phyloP scores from a whole-genome alignment of 2,888 invertebrate species.

The Rotaria sp. region DNA sequence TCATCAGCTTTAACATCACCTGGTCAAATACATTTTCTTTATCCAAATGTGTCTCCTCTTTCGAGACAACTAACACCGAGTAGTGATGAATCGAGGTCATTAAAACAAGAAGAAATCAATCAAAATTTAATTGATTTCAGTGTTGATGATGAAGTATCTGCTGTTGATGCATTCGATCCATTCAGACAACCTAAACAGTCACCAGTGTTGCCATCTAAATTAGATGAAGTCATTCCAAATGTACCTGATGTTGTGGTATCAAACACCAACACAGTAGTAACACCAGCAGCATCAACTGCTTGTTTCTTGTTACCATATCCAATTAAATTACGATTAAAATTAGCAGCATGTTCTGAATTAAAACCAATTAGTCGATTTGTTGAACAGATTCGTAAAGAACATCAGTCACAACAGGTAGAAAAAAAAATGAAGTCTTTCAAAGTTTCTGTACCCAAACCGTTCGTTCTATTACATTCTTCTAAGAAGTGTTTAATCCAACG shows the following conservation, averaged over 20 bases:
- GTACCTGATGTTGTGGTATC: no score
- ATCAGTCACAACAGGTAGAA: background rate
- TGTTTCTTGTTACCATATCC: background rate
- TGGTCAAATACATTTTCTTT: background rate
- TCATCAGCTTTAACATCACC: background rate
- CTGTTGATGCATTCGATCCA: background rate
- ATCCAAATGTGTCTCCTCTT: background rate
- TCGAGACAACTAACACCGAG: background rate
- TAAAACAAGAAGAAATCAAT: background rate
- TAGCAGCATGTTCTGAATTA: background rate
- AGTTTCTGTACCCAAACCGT: background rate
- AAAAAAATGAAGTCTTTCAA: background rate
- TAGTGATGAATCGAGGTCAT: background rate
- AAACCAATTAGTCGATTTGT: background rate
- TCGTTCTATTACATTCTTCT: background rate
- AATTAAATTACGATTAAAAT: slow-evolving; percentile 4
- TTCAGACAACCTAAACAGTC: background rate
- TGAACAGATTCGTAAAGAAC: background rate
- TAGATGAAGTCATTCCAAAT: no score
- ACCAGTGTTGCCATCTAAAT: background rate
- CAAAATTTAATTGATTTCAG: no score
- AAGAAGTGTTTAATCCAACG: no score
- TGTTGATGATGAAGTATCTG: background rate
- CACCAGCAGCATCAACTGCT: no score
- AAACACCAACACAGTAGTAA: no score